These are phyloP conservation scores for Neopelma chrysocephalum DNA, from an alignment of 2,797 vertebrate genomes.

Conservation along the genomic window DNA sequence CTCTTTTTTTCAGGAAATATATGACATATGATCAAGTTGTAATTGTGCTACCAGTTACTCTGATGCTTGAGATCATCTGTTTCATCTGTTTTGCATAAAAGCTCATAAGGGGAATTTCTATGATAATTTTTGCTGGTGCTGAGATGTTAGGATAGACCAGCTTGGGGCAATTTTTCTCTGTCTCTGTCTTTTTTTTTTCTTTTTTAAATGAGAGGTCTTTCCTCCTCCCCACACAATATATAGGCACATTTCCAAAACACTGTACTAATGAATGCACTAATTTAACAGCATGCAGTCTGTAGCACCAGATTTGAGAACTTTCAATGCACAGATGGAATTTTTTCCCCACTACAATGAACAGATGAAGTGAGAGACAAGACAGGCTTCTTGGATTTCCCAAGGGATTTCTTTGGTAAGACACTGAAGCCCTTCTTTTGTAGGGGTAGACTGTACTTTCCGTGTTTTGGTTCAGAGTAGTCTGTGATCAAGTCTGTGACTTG, in stretches of 20 bases:
- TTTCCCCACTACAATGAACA: background rate
- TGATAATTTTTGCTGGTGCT: background rate
- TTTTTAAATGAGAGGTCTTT: background rate
- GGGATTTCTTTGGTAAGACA: background rate
- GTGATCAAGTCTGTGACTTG: constrained; percentile 17
- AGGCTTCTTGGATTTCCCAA: constrained; percentile 31
- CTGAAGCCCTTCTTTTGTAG: constrained; percentile 4
- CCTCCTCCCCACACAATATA: background rate
- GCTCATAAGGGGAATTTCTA: background rate
- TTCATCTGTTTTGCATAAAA: constrained; percentile 3
- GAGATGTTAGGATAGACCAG: background rate
- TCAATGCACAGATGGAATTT: constrained; percentile 50
- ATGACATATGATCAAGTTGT: background rate
- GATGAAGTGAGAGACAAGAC: constrained; percentile 60
- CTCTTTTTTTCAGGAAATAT: background rate
- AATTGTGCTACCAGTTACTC: background rate
- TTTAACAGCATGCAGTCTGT: constrained; percentile 42
- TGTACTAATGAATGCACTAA: constrained; percentile 25
- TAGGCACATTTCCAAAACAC: constrained; percentile 49
- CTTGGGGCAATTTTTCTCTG: background rate
- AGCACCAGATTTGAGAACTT: background rate
- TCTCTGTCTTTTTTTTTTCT: background rate
- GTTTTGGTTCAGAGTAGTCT: constrained; percentile 7
- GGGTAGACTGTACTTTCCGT: background rate
- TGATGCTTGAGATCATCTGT: background rate